These are phyloP conservation scores for Alethe diademata DNA, from an alignment of 2,113 vertebrate species.

Conservation along the genomic window DNA sequence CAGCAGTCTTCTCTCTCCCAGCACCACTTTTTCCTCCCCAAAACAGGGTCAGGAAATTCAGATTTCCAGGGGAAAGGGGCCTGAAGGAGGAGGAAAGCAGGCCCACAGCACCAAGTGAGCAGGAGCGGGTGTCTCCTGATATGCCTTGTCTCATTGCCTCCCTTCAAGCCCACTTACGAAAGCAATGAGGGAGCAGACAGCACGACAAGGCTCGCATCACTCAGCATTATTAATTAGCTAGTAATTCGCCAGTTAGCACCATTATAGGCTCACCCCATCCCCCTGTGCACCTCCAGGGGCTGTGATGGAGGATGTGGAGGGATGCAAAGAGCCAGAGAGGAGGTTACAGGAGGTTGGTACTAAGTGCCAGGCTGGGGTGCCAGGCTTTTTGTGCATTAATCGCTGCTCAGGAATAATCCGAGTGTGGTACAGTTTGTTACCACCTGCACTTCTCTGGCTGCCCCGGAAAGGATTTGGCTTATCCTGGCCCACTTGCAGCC, in stretches of 20 bases:
- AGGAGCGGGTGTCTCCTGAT: neutral
- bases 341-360: neutral
- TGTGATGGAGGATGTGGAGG: neutral
- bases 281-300: neutral
- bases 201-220: conserved; percentile 25
- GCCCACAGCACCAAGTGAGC: neutral
- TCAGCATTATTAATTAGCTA: conserved; percentile 57
- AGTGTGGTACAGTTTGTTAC: neutral
- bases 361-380: neutral
- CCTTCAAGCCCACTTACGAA: conserved; percentile 67
- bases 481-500: neutral
- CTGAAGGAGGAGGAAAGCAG: neutral
- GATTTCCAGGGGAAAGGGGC: neutral
- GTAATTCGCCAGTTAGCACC: conserved; percentile 32
- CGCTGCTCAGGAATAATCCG: neutral
- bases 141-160: conserved; percentile 48
- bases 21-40: neutral
- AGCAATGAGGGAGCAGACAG: conserved; percentile 67
- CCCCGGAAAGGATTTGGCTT: neutral
- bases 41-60: neutral
- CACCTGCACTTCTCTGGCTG: neutral
- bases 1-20: neutral
- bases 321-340: neutral
- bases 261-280: neutral
- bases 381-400: neutral